A percentile compares a stretch with the other conserved stretches of the same genome.
These are phyloP conservation scores for Cantharis lateralis DNA, from an alignment of 2,888 invertebrate genomes.

Conservation along the genomic window DNA sequence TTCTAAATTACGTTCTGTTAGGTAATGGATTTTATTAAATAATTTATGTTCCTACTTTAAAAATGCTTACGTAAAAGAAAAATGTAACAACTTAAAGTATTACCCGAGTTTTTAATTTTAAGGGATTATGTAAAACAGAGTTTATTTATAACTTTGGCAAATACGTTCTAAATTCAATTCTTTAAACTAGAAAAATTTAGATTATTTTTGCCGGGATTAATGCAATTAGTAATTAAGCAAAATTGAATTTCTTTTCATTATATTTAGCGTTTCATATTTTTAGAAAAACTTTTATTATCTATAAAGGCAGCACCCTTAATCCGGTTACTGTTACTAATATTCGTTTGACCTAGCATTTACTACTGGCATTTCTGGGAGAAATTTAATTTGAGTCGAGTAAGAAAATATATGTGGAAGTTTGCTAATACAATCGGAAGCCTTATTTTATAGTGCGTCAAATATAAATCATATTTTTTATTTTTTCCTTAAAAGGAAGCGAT, in stretches of 20 bases:
- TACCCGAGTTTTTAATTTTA: slow-evolving; percentile 17
- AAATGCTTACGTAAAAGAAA: slow-evolving; percentile 20
- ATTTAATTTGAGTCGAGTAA: slow-evolving; percentile 30
- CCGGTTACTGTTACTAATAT: slow-evolving; percentile 38
- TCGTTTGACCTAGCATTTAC: slow-evolving; percentile 37
- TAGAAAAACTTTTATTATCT: not conserved
- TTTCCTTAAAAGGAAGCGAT: not conserved
- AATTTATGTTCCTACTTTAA: slow-evolving; percentile 25
- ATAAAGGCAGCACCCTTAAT: slow-evolving; percentile 34
- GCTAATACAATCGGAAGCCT: not conserved
- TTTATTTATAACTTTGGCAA: slow-evolving; percentile 15
- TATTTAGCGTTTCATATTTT: not conserved
- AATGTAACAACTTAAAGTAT: slow-evolving; percentile 15
- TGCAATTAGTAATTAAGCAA: not conserved
- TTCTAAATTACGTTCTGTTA: slow-evolving; percentile 15
- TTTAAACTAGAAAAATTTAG: not conserved
- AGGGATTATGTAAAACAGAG: slow-evolving; percentile 15
- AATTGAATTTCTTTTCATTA: not conserved
- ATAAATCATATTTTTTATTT: not conserved
- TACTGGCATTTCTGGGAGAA: slow-evolving; percentile 34
- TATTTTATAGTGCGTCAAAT: not conserved
- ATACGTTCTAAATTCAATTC: not conserved
- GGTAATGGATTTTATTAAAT: slow-evolving; percentile 28
- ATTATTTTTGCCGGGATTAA: not conserved
- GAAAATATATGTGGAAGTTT: slow-evolving; percentile 1